Base-by-base conservation (phyloP, 2,113 vertebrate species). In the Euleptes europaea region DNA sequence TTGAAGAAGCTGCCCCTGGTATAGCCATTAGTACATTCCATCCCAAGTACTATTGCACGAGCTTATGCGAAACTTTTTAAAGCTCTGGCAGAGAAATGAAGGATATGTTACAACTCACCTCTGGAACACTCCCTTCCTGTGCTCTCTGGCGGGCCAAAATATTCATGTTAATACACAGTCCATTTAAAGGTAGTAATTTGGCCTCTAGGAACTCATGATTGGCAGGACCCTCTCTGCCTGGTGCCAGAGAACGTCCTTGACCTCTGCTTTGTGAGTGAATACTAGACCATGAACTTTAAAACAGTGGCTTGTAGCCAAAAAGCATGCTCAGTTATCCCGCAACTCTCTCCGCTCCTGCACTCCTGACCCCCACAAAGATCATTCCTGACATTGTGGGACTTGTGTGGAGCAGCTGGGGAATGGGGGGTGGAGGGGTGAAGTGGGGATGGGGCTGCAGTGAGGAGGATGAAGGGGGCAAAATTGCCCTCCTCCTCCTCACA, bases 161-260 rank as follows among this genome's bases (percentile, higher is more conserved):
- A 67, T 47, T 76, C 74, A 83, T 93, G 87, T 91, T 89, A 89
- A 35, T 91, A 90, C 89, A 86, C 81, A n/a, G 80, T 90, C 63
- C 81, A n/a, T 73, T 57, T 31, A 49, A 83, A 88, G 73, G 33
- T 71, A 3, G 0, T 77, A 3, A 65, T 60, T 1, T 89, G 71
- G 74, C 77, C 42, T 81, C n/a, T 83, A 42, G 35, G 51, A 78
- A 76, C 1, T 81, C 15, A 0, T 0, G 38, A 78, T 85, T 5
- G 0, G 49, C 0, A 85, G 86, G 88, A 79, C 42, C 70, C 44
- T 71, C 88, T 82, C 90, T 19, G 1, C n/a, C 87, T 89, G 85
- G 12, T 11, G 28, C 67, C 91, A 89, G 78, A 87, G 57, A 82
- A 83, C 67, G 31, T 60, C 71, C 65, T 87, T 92, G 85, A 82